These are phyloP conservation scores for Plodia interpunctella DNA, from an alignment of 1,140 invertebrate species.

Conservation along the genomic window DNA sequence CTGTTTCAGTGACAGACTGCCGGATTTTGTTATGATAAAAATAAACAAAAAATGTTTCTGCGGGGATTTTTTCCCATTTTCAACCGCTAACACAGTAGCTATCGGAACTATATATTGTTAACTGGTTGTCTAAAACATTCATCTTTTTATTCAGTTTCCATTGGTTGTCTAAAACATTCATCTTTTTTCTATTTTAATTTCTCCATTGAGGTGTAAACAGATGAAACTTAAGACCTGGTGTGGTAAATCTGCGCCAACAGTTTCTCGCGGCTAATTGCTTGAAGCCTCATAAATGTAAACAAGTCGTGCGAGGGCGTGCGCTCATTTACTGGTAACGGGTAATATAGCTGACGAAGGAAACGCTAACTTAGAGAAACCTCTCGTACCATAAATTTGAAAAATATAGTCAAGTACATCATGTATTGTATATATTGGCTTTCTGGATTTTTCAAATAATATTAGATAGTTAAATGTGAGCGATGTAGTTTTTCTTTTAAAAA, in stretches of 20 bases:
- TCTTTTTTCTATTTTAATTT: neutral
- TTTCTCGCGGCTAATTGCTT: slow-evolving; percentile 4
- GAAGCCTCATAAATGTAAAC: slow-evolving; percentile 5
- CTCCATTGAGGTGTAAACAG: neutral
- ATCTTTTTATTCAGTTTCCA: no score
- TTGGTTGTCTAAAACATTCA: no score
- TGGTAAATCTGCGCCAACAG: neutral
- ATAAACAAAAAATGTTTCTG: neutral
- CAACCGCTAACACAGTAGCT: no score
- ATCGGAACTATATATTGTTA: no score
- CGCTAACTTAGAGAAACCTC: neutral
- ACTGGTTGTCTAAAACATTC: no score
- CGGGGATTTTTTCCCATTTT: no score
- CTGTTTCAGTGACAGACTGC: slow-evolving; percentile 11
- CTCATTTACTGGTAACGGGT: slow-evolving; percentile 2
- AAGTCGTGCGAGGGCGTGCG: neutral
- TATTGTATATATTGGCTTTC: no score
- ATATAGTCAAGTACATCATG: neutral
- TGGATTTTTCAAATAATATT: no score
- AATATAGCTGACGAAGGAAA: slow-evolving; percentile 1
- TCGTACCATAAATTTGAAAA: neutral
- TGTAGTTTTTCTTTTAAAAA: no score
- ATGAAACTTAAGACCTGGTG: neutral
- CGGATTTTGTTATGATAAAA: neutral
- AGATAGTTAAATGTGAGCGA: no score